Percentiles rank a stretch among this genome's conserved stretches.
Evolutionary conservation across 2,113 vertebrate species (phyloP).

Genomic region (Chloropsis hardwickii): DNA sequence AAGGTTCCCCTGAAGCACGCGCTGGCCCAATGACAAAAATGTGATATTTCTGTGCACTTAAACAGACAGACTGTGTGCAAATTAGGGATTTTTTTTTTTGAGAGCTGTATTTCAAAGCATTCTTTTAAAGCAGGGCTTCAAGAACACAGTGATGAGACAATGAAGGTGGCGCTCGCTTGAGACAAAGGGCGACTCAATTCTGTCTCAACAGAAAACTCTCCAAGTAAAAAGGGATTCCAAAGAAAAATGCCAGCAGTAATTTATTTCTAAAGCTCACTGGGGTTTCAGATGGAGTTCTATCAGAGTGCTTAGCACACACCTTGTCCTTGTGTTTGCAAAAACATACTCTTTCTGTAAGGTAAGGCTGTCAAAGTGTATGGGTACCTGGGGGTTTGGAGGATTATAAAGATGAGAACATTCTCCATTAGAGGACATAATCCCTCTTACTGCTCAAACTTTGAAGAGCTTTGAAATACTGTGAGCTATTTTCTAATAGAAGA

Average conservation of each 20-base stretch:
- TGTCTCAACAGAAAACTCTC: neutral
- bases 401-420: neutral
- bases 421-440: neutral
- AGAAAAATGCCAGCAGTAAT: neutral
- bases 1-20: neutral
- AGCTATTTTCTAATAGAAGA: neutral
- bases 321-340: neutral
- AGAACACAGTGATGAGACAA: neutral
- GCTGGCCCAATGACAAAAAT: neutral
- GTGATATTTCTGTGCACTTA: neutral
- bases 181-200: neutral
- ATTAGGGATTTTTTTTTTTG: neutral
- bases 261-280: neutral
- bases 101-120: neutral
- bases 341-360: neutral
- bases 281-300: neutral
- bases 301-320: neutral
- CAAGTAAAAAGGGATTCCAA: neutral
- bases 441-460: neutral
- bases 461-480: neutral
- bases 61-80: neutral
- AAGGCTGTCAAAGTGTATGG: neutral
- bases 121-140: neutral
- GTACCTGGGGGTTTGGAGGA: neutral
- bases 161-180: rapidly evolving